Conservation (phyloP, 2,113 vertebrate species). For the Poeciliopsis occidentalis region DNA sequence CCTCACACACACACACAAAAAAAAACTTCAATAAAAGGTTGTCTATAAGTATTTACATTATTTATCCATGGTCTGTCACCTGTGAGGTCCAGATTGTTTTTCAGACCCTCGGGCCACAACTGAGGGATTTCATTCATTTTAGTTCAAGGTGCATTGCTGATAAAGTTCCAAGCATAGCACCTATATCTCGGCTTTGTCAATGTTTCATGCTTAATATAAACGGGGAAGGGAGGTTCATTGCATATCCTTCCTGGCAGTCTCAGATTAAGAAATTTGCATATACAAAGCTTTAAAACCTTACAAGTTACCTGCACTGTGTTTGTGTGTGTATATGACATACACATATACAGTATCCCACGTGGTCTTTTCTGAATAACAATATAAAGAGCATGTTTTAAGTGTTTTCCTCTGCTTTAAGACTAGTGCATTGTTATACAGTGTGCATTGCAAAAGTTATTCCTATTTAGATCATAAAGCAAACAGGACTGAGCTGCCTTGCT, state of each 20-base stretch:
- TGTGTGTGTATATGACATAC: not conserved
- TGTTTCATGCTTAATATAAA: slow-evolving; percentile 65
- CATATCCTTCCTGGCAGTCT: slow-evolving; percentile 29
- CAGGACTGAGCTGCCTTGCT: not conserved
- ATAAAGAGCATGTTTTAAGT: not conserved
- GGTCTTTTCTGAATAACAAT: not conserved
- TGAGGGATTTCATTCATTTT: slow-evolving; percentile 70
- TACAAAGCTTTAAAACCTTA: slow-evolving; percentile 1
- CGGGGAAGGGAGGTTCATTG: slow-evolving; percentile 32
- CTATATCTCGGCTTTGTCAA: slow-evolving; percentile 66
- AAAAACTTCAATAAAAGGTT: slow-evolving; percentile 71
- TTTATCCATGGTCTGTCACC: slow-evolving; percentile 74
- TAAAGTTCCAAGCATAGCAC: slow-evolving; percentile 56
- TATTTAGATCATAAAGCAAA: not conserved
- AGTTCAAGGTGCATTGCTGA: slow-evolving; percentile 62
- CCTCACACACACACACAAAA: slow-evolving; percentile 56
- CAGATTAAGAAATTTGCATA: not conserved
- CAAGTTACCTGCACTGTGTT: not conserved
- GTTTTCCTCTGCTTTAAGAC: not conserved
- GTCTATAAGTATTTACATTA: slow-evolving; percentile 77
- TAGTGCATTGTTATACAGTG: not conserved
- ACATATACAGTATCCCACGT: too few species aligned
- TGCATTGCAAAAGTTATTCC: not conserved
- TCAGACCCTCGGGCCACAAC: slow-evolving; percentile 61
- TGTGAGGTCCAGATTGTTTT: slow-evolving; percentile 76